phyloP scores from a whole-genome alignment of 2,113 vertebrate genomes.

The Bubo blakistoni region DNA sequence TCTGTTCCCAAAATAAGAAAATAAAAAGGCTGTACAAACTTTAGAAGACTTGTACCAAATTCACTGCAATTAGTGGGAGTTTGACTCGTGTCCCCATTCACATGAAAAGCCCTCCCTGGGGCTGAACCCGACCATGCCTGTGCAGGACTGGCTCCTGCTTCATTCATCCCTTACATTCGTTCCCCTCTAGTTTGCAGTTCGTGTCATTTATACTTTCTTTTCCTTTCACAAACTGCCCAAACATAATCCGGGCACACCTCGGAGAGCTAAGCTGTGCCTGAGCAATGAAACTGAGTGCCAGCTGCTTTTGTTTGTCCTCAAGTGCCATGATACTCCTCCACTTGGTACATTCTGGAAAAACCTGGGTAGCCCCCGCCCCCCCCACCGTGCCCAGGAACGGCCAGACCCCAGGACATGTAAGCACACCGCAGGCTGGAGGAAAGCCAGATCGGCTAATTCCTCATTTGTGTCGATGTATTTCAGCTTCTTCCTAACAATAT shows the following conservation, averaged over 20 bases:
- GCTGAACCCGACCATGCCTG: not conserved
- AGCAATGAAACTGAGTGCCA: not conserved
- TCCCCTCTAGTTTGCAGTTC: accelerated
- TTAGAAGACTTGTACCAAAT: not conserved
- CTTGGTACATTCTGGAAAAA: not conserved
- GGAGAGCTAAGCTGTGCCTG: not conserved
- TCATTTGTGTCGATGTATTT: not conserved
- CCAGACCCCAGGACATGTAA: not conserved
- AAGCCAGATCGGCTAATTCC: conserved; percentile 9
- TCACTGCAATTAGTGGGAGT: not conserved
- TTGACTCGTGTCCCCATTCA: accelerated
- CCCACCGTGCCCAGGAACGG: not conserved
- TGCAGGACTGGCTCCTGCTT: not conserved
- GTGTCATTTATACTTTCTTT: not conserved
- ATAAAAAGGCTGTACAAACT: not conserved
- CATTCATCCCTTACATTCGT: accelerated
- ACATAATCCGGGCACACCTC: not conserved
- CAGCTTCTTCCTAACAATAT: conserved; percentile 10
- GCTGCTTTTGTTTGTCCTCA: conserved; percentile 32
- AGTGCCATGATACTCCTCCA: not conserved
- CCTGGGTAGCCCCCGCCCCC: not conserved
- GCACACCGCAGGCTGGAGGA: not conserved
- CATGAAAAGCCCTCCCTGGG: not conserved
- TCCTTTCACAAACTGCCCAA: not conserved
- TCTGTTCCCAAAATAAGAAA: not conserved